Conservation (phyloP, 2,888 invertebrate species). For the Myathropa florea region DNA sequence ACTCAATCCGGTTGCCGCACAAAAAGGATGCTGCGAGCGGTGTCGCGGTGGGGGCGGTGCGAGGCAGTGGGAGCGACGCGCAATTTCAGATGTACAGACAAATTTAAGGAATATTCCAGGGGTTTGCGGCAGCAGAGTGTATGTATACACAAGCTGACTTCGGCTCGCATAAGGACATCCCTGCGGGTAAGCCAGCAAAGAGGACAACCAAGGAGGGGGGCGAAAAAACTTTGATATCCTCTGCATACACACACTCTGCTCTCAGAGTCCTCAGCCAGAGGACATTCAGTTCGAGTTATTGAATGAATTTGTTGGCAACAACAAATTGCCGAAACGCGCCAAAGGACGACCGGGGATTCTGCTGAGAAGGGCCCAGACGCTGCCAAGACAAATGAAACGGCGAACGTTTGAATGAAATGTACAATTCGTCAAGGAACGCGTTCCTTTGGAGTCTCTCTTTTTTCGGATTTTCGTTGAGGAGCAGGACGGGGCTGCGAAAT, state of each 20-base stretch:
- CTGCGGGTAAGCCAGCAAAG: neutral
- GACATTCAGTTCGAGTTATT: constrained; percentile 43
- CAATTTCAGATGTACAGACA: constrained; percentile 37
- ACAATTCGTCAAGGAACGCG: neutral
- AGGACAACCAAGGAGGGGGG: neutral
- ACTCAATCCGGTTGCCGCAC: constrained; percentile 7
- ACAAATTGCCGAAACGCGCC: constrained; percentile 6
- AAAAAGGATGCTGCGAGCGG: neutral
- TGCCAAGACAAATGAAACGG: neutral
- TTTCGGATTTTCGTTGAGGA: neutral
- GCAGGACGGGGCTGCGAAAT: neutral
- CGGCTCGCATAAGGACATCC: constrained; percentile 5
- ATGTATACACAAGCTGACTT: neutral
- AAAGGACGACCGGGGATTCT: neutral
- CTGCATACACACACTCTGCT: neutral
- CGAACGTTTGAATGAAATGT: neutral
- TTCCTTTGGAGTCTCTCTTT: neutral
- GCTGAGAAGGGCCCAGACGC: neutral
- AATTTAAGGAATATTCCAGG: constrained; percentile 37
- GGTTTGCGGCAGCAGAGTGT: constrained; percentile 11
- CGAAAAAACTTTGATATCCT: neutral
- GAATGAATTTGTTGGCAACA: constrained; percentile 38
- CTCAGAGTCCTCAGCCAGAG: neutral
- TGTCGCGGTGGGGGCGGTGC: neutral
- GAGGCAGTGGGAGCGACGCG: neutral